Percentiles rank a stretch among this genome's conserved stretches.
Evolutionary conservation across 2,797 vertebrate species (phyloP).

Genomic region (Malurus splendens): DNA sequence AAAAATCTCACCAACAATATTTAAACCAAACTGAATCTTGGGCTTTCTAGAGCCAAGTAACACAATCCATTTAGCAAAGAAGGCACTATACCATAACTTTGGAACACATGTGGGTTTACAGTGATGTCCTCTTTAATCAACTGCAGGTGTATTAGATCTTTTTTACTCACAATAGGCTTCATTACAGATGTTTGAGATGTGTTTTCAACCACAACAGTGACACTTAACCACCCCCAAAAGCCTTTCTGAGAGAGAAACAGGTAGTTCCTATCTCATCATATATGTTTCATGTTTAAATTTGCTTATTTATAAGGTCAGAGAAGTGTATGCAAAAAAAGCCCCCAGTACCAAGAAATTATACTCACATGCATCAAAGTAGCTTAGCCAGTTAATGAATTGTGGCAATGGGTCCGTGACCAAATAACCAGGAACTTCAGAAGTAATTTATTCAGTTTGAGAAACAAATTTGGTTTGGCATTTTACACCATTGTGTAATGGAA

Average conservation of each 20-base stretch:
- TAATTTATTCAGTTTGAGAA: neutral
- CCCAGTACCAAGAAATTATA: neutral
- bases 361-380: neutral
- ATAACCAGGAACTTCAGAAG: neutral
- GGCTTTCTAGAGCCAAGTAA: neutral
- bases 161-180: neutral
- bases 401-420: neutral
- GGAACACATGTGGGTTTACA: neutral
- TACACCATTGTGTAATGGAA: neutral
- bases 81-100: neutral
- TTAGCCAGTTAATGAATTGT: neutral
- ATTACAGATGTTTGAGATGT: neutral
- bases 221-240: neutral
- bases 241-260: neutral
- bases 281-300: neutral
- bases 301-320: neutral
- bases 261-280: neutral
- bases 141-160: neutral
- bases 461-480: neutral
- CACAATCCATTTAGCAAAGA: neutral
- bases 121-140: neutral
- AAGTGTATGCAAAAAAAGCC: neutral
- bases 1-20: neutral
- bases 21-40: neutral
- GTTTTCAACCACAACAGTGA: neutral